Evolutionary conservation across 1,140 invertebrate species (phyloP).

Genomic region (Gryllus bimaculatus): DNA sequence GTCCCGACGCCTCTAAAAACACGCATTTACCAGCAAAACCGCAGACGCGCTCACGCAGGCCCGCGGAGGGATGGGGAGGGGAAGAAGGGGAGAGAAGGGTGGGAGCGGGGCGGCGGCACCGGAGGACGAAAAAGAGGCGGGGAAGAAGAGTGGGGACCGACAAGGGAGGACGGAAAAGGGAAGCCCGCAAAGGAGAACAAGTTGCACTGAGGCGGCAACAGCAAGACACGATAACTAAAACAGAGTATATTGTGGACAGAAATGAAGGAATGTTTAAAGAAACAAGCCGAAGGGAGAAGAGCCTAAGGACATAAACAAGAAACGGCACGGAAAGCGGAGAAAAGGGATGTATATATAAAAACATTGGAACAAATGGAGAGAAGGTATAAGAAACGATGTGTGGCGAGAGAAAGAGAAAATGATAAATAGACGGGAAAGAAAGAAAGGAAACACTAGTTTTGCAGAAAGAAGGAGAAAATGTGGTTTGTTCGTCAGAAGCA

Average conservation of each 20-base stretch:
- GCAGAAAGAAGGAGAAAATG: background rate
- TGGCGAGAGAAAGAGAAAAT: background rate
- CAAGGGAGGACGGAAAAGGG: no score
- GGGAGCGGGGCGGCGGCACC: background rate
- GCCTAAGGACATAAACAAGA: background rate
- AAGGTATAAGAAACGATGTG: background rate
- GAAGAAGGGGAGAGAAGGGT: background rate
- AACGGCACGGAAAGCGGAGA: background rate
- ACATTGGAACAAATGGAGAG: background rate
- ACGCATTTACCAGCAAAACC: background rate
- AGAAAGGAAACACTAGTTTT: background rate
- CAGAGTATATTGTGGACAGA: background rate
- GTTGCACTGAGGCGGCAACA: no score
- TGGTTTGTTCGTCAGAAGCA: background rate
- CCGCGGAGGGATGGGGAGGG: background rate
- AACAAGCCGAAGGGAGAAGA: background rate
- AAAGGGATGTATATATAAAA: background rate
- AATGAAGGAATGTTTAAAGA: background rate
- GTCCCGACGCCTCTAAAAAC: no score
- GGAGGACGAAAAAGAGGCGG: background rate
- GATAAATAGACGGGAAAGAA: no score
- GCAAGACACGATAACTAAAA: background rate
- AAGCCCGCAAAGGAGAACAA: no score
- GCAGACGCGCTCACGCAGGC: background rate
- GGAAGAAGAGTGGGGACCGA: background rate